These are phyloP conservation scores for Nomada hirtipes DNA, from an alignment of 2,888 invertebrate species.

Conservation along the genomic window DNA sequence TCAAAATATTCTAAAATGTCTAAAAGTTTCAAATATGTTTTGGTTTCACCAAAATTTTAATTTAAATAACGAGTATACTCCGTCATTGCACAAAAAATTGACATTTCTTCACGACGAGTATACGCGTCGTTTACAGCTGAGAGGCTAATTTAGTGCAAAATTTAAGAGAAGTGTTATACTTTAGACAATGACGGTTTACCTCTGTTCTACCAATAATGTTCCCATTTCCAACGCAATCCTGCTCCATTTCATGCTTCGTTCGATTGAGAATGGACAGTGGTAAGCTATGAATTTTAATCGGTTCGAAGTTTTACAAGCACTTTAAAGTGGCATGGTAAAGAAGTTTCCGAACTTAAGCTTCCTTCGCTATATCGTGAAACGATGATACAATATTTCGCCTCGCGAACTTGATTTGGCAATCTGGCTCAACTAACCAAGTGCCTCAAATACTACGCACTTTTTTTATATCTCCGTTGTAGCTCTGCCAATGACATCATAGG, in stretches of 20 bases:
- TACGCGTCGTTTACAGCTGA: no score
- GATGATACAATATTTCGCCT: neutral
- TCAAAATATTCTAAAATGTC: no score
- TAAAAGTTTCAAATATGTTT: no score
- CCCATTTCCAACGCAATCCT: neutral
- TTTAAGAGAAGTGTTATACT: no score
- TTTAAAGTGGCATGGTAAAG: slow-evolving; percentile 22
- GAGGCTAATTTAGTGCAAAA: no score
- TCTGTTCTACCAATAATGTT: no score
- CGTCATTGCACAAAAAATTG: no score
- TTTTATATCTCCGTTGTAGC: neutral
- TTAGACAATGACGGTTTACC: no score
- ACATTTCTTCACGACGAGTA: no score
- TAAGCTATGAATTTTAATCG: slow-evolving; percentile 19
- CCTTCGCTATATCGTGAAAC: neutral
- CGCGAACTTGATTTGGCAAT: slow-evolving; percentile 19
- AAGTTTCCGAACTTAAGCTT: slow-evolving; percentile 10
- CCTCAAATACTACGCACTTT: slow-evolving; percentile 22
- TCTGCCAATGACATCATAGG: neutral
- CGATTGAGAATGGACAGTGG: neutral
- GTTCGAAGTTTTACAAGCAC: slow-evolving; percentile 1
- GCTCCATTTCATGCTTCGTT: neutral
- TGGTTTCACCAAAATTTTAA: no score
- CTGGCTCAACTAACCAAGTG: neutral
- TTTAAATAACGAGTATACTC: no score